Base-by-base conservation (phyloP, 1,140 invertebrate genomes). In the Luehdorfia chinensis region DNA sequence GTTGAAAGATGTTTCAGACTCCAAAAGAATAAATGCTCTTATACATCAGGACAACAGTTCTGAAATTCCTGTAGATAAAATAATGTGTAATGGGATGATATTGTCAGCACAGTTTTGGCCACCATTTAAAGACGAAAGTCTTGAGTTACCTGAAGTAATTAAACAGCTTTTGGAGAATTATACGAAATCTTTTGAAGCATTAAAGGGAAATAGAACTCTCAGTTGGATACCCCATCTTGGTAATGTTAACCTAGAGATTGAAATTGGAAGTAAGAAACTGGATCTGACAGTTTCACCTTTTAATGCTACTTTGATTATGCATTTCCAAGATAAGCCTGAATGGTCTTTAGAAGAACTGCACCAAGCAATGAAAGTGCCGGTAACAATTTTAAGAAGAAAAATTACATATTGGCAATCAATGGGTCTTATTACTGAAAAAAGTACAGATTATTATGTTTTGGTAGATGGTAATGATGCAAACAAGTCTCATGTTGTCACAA, bases 21-120 rank as follows among this genome's bases (percentile, higher is more conserved):
- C 93, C 0, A 94, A 94, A 55, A 89, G 93, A 59, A 95, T 98
- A 28, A 98, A 98, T 84, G 89, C 92, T n/a, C 91, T 95, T 54
- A 95, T 98, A 32, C 93, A 95, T 58, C 91, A 92, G 16, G 91
- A 94, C 65, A 75, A 88, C 0, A 90, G 84, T 68, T 93, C 90
- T 62, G 88, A 84, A 41, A 74, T 86, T 12, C 75, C 87, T n/a
- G 68, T 85, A 43, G 85, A 90, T 31, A 88, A 91, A 27, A 92
- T 97, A 64, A 89, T 91, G 21, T 86, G 81, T 13, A 87, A 87
- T 75, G 93, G 95, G 1, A 92, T 98, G 69, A 97, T 99, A 52
- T 86, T 99, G 5, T 99, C 97, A 0, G 95, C 96, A n/a, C 97
- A 99, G 72, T 99, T 99, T 89, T 99, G 98, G 98, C 98, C 98